These are phyloP conservation scores for Neotragus moschatus DNA, from an alignment of 2,113 vertebrate genomes.

Conservation along the genomic window DNA sequence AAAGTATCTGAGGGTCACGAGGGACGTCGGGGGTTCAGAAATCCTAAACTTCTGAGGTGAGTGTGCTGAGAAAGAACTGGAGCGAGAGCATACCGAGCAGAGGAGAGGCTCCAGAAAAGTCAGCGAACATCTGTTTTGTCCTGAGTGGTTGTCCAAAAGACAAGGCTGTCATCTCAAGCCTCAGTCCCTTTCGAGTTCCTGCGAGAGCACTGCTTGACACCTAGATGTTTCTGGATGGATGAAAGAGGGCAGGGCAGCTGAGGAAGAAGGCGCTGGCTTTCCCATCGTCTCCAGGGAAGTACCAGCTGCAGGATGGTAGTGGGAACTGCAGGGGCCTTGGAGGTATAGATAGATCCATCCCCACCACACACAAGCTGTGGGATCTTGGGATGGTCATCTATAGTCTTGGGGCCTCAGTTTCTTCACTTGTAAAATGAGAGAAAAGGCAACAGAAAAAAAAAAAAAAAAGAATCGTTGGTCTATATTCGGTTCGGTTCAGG, in stretches of 20 bases:
- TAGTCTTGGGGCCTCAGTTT: background rate
- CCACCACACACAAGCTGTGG: background rate
- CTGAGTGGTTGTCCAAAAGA: background rate
- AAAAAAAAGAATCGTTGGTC: background rate
- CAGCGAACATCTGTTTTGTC: background rate
- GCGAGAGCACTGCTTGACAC: background rate
- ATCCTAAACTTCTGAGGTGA: background rate
- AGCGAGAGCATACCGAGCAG: background rate
- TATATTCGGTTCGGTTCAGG: too few relatives aligned
- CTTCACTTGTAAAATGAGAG: background rate
- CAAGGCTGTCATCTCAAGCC: background rate
- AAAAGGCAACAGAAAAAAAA: background rate
- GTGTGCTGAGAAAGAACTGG: background rate
- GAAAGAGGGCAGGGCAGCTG: background rate
- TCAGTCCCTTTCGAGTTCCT: background rate
- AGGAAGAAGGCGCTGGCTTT: background rate
- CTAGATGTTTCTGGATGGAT: background rate
- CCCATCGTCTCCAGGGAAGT: background rate
- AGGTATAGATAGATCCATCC: background rate
- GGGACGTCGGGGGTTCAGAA: background rate
- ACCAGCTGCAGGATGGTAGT: too few relatives aligned
- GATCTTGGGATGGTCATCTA: background rate
- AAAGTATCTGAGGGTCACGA: background rate
- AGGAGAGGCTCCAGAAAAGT: background rate
- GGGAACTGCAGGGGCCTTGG: background rate